A percentile compares a stretch with the other conserved stretches of the same genome.
Conservation (phyloP, 2,113 vertebrate species). For the Glaucidium brasilianum region DNA sequence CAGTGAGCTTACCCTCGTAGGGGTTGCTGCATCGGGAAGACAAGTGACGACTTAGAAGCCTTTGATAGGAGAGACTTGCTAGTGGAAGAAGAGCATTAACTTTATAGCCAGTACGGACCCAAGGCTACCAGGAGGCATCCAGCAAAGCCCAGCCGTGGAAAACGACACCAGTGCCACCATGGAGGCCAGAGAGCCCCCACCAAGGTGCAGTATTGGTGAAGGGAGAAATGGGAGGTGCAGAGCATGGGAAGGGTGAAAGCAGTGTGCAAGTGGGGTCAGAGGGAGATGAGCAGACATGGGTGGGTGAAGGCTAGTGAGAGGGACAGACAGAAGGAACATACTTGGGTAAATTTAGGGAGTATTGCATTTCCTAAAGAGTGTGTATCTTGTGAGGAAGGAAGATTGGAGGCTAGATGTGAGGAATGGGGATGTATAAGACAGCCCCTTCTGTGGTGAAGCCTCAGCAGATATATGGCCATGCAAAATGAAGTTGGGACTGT, state of each 20-base stretch:
- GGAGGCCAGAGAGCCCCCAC: slow-evolving; percentile 55
- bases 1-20: not conserved
- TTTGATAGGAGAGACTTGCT: not conserved
- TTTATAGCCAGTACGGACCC: not conserved
- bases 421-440: not conserved
- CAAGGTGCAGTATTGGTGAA: not conserved
- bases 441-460: not conserved
- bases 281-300: not conserved
- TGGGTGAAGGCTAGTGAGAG: rapidly evolving
- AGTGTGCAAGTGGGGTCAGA: not conserved
- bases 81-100: rapidly evolving
- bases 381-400: not conserved
- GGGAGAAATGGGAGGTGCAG: not conserved
- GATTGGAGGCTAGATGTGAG: not conserved
- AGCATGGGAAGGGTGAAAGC: not conserved
- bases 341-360: rapidly evolving
- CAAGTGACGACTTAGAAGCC: not conserved
- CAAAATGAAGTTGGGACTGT: not conserved
- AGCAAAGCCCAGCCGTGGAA: not conserved
- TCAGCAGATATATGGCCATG: rapidly evolving
- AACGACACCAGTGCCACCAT: not conserved
- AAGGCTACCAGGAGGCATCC: not conserved
- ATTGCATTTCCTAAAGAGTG: rapidly evolving
- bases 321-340: not conserved
- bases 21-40: not conserved